phyloP scores from a whole-genome alignment of 2,113 vertebrate genomes.

The Dinomys branickii region DNA sequence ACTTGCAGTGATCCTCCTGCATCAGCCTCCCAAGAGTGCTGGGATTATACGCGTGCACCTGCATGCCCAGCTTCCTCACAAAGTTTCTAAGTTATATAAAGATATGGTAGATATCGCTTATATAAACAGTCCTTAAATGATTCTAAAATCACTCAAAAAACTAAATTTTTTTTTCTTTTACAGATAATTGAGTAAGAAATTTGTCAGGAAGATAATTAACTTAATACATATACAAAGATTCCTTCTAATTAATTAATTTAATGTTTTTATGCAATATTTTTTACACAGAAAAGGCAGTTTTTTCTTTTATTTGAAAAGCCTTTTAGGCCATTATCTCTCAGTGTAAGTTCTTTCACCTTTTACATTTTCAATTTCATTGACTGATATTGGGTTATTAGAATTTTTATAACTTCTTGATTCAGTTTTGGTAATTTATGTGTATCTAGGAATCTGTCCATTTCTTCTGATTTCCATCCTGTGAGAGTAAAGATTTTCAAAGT shows the following conservation, averaged over 20 bases:
- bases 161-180: neutral
- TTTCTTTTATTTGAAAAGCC: constrained; percentile 50
- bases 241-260: constrained; percentile 55
- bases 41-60: neutral
- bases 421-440: too few relatives aligned
- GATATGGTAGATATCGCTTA: constrained; percentile 59
- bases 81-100: constrained; percentile 83
- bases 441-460: too few relatives aligned
- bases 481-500: too few relatives aligned
- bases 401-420: too few relatives aligned
- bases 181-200: constrained; percentile 52
- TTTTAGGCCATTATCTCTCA: constrained; percentile 59
- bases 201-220: constrained; percentile 51
- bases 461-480: too few relatives aligned
- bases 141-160: neutral
- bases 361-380: too few relatives aligned
- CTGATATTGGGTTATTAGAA: too few relatives aligned
- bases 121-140: neutral
- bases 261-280: neutral
- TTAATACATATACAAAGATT: constrained; percentile 49
- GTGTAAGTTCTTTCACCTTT: constrained; percentile 8
- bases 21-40: neutral
- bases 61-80: constrained; percentile 55
- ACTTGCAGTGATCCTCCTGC: neutral
- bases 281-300: constrained; percentile 48